Conservation (phyloP, 1,140 invertebrate species). For the Phocides pigmalion region DNA sequence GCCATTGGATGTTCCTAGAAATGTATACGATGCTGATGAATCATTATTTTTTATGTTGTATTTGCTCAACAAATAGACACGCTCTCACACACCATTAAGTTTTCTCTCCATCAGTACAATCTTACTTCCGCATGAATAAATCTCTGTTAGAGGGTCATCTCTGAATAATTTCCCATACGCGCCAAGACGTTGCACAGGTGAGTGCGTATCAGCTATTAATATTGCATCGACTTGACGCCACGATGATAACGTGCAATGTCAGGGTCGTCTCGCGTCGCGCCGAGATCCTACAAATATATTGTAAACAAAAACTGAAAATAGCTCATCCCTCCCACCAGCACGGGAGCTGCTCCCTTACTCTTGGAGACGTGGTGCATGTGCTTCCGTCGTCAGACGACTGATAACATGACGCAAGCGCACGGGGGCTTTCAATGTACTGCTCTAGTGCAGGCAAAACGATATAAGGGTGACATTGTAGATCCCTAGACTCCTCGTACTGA, state of each 20-base stretch:
- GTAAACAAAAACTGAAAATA: conserved; percentile 40
- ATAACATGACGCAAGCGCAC: background rate
- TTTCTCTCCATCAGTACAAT: too few species aligned
- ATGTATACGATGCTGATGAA: background rate
- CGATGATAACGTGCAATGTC: conserved; percentile 46
- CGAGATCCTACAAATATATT: conserved; percentile 27
- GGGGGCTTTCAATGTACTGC: too few species aligned
- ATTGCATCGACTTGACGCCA: conserved; percentile 44
- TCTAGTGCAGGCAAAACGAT: too few species aligned
- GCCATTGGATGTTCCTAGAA: background rate
- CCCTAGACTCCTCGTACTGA: too few species aligned
- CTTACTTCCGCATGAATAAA: too few species aligned
- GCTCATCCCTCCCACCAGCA: conserved; percentile 14
- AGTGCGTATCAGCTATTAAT: conserved; percentile 44
- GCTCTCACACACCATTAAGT: too few species aligned
- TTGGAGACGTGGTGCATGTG: background rate
- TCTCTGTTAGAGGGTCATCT: too few species aligned
- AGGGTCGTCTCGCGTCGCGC: conserved; percentile 42
- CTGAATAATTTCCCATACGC: conserved; percentile 21
- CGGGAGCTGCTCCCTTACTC: conserved; percentile 2
- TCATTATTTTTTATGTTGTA: too few species aligned
- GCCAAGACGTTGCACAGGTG: conserved; percentile 42
- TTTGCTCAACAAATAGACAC: too few species aligned
- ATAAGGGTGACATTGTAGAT: too few species aligned
- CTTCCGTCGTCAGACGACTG: background rate